phyloP scores from a whole-genome alignment of 1,140 invertebrate genomes.

The Drosophila novamexicana region DNA sequence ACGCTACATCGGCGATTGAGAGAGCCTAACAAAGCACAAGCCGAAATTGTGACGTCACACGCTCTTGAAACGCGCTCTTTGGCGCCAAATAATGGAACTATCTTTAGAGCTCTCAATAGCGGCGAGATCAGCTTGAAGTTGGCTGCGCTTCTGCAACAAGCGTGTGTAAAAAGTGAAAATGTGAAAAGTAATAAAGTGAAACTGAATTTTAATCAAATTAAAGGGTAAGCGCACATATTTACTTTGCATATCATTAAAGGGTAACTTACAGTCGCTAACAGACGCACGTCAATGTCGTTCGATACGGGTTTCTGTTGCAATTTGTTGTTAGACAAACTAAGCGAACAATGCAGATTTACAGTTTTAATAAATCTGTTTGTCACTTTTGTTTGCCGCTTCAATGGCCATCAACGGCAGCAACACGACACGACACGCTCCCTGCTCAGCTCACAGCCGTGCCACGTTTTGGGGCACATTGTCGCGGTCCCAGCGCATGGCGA shows the following conservation, averaged over 20 bases:
- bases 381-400: conserved; percentile 58
- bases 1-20: not conserved
- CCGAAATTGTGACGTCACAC: too few relatives aligned
- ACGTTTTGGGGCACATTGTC: conserved; percentile 28
- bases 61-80: too few relatives aligned
- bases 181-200: not conserved
- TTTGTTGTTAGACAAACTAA: conserved; percentile 35
- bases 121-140: not conserved
- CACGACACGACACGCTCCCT: conserved; percentile 8
- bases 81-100: too few relatives aligned
- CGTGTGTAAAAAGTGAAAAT: not conserved
- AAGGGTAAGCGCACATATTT: not conserved
- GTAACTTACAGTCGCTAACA: not conserved
- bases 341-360: conserved; percentile 65
- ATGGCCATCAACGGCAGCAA: conserved; percentile 62
- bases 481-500: conserved; percentile 64
- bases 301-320: conserved; percentile 17
- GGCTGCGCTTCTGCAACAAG: not conserved
- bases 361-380: conserved; percentile 80
- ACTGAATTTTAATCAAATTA: not conserved
- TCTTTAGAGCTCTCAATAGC: too few relatives aligned
- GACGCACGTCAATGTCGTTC: not conserved
- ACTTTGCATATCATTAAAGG: not conserved
- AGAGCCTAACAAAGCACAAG: too few relatives aligned
- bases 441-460: not conserved